Base-by-base conservation (phyloP, 2,888 invertebrate genomes). In the Nomada lathburiana region DNA sequence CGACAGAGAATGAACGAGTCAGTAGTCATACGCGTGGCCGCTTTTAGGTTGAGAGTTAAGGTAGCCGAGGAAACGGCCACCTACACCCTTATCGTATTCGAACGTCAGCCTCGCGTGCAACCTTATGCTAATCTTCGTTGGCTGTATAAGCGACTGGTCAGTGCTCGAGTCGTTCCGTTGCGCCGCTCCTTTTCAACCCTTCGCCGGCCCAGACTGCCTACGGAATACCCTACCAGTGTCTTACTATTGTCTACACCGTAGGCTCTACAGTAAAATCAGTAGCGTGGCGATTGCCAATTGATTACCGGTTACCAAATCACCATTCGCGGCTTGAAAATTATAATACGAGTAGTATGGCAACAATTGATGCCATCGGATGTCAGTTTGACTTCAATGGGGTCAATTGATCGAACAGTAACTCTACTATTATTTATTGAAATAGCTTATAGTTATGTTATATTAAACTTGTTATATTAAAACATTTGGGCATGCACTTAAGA, bases 41-140 rank as follows among this genome's bases (percentile, higher is more conserved):
- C 73, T 74, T 75, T 80, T 76, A 76, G 84, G 83, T 86, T 79
- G 81, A 79, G 80, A 86, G 88, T 84, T 86, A 84, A 87, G 85
- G 83, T 76, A 83, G 78, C 65, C 86, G 83, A 86, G 89, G 88
- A 79, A 88, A 88, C 89, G 86, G 83, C 64, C 82, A 85, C 84
- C 88, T 80, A 84, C 83, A 81, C 85, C 72, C 92, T 93, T 93
- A 93, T 93, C 93, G 91, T 89, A 89, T 92, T 93, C 90, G 90
- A 90, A 92, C 92, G 92, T 91, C 88, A 89, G 89, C 86, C 87
- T 92, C 88, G 93, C 93, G 93, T 93, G 92, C 90, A 86, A 82
- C 80, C 88, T 88, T 92, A 94, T 94, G 93, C 92, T 93, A 94
- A 94, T 94, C 90, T 80, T 65, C 81, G 84, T 83, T 76, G 86